Conservation (phyloP, 2,888 invertebrate genomes). For the Tethea ocularis region DNA sequence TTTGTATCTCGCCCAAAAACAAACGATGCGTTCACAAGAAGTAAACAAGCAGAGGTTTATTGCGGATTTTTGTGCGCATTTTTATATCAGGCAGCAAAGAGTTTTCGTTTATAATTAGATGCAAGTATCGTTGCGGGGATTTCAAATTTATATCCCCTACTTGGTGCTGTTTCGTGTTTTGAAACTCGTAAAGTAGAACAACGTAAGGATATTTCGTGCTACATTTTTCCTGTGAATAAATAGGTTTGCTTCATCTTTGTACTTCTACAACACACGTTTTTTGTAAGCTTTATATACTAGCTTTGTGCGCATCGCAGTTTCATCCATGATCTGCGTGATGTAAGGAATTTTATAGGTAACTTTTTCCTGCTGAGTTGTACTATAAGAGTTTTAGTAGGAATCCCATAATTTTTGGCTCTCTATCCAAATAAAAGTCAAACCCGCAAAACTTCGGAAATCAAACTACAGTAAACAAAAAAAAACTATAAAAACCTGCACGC, state of each 20-base stretch:
- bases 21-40: too few relatives aligned
- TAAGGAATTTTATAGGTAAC: too few relatives aligned
- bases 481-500: neutral
- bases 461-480: neutral
- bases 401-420: too few relatives aligned
- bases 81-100: slow-evolving; percentile 11
- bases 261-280: too few relatives aligned
- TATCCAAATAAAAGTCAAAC: too few relatives aligned
- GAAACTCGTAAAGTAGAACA: slow-evolving; percentile 1
- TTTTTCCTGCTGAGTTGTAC: too few relatives aligned
- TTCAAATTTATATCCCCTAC: slow-evolving; percentile 34
- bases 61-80: neutral
- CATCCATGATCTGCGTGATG: too few relatives aligned
- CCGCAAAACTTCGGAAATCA: too few relatives aligned
- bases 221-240: neutral
- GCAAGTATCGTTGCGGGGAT: slow-evolving; percentile 35
- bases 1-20: too few relatives aligned
- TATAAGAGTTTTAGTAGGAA: too few relatives aligned
- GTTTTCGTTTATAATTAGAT: slow-evolving; percentile 33
- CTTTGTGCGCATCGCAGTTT: too few relatives aligned
- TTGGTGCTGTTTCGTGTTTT: slow-evolving; percentile 27
- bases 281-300: too few relatives aligned
- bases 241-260: neutral
- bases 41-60: neutral
- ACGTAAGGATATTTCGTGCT: neutral